Evolutionary conservation across 92 coral and sea anemone species (phyloP).

Genomic region (Porites cylindrica): DNA sequence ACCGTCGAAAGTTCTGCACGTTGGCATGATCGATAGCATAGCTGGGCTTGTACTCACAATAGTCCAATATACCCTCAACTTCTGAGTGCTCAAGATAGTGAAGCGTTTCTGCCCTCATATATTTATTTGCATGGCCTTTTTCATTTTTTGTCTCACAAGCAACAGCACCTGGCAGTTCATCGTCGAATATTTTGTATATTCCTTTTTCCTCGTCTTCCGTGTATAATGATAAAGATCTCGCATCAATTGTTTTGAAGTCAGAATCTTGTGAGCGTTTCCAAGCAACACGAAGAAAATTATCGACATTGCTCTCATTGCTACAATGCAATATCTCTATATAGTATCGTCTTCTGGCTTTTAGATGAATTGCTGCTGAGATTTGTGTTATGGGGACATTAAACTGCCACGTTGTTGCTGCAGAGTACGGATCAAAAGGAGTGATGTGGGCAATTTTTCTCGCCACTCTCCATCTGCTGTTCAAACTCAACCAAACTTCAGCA

Average conservation of each 20-base stretch:
- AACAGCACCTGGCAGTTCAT: constrained; percentile 23
- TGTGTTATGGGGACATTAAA: constrained; percentile 25
- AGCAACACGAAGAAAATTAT: constrained; percentile 43
- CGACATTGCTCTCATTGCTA: neutral
- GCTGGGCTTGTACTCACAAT: constrained; percentile 29
- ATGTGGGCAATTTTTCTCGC: constrained; percentile 31
- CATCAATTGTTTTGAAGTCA: constrained; percentile 17
- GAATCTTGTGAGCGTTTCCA: constrained; percentile 48
- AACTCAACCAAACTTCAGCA: constrained; percentile 56
- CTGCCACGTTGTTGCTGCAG: constrained; percentile 10
- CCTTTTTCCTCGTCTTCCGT: constrained; percentile 26
- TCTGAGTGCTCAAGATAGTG: neutral
- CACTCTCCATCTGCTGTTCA: constrained; percentile 33
- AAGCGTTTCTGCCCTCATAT: constrained; percentile 14
- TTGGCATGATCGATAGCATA: neutral
- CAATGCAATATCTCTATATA: constrained; percentile 36
- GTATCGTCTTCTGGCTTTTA: constrained; percentile 40
- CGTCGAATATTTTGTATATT: constrained; percentile 29
- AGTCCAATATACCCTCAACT: neutral
- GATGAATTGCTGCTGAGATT: constrained; percentile 19
- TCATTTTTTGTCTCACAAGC: constrained; percentile 8
- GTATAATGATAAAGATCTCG: constrained; percentile 26
- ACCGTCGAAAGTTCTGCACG: neutral
- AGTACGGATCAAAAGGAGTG: neutral
- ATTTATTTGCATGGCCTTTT: constrained; percentile 23